phyloP scores from a whole-genome alignment of 2,113 vertebrate genomes.

The Erpornis zantholeuca region DNA sequence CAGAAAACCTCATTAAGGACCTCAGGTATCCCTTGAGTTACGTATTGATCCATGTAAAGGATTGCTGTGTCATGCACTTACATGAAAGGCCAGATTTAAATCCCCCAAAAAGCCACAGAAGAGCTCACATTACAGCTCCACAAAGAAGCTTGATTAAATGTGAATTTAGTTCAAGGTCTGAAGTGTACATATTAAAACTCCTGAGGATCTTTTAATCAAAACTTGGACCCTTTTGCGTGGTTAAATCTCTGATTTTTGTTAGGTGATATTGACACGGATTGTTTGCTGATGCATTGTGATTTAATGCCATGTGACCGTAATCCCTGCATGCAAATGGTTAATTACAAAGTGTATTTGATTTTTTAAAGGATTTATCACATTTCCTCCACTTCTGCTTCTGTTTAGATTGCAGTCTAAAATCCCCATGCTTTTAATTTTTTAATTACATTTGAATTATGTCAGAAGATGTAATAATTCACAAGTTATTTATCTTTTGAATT shows the following conservation, averaged over 20 bases:
- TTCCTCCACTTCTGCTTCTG: not conserved
- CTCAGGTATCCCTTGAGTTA: constrained; percentile 23
- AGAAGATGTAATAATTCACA: not conserved
- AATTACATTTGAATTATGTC: not conserved
- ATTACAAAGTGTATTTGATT: not conserved
- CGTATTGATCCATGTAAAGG: constrained; percentile 31
- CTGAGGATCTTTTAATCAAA: constrained; percentile 23
- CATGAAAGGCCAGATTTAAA: constrained; percentile 56
- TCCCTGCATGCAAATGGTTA: constrained; percentile 26
- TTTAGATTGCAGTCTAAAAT: not conserved
- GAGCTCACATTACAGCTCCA: constrained; percentile 8
- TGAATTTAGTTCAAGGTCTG: constrained; percentile 33
- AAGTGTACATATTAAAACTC: constrained; percentile 10
- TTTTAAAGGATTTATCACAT: not conserved
- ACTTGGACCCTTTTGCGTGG: not conserved
- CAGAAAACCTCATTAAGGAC: constrained; percentile 44
- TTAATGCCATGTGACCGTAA: not conserved
- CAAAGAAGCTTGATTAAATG: constrained; percentile 54
- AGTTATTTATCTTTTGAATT: constrained; percentile 24
- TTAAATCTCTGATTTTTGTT: not conserved
- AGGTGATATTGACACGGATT: not conserved
- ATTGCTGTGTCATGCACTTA: constrained; percentile 52
- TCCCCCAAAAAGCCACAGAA: constrained; percentile 33
- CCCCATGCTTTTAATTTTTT: not conserved
- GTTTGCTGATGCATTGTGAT: constrained; percentile 22